Percentiles rank a stretch among this genome's conserved stretches.
These are phyloP conservation scores for Zootoca vivipara DNA, from an alignment of 2,113 vertebrate species.

Conservation along the genomic window DNA sequence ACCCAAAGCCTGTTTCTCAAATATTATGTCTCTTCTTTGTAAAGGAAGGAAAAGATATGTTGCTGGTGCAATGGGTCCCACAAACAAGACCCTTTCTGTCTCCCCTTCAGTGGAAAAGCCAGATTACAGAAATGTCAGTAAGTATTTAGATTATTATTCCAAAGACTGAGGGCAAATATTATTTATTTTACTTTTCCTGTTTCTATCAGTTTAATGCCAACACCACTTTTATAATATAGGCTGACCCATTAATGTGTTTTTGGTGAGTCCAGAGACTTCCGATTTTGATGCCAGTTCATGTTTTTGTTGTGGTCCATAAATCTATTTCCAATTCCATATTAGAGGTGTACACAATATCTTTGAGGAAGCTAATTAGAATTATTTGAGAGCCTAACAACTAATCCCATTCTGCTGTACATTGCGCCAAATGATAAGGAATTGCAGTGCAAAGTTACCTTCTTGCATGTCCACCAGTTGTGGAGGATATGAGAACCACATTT, in stretches of 20 bases:
- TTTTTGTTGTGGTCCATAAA: background rate
- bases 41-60: slow-evolving; percentile 90
- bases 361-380: background rate
- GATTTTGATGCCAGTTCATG: background rate
- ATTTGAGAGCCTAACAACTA: background rate
- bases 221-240: background rate
- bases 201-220: background rate
- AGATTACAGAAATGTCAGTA: slow-evolving; percentile 95
- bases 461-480: background rate
- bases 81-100: slow-evolving; percentile 95
- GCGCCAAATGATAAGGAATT: background rate
- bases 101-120: slow-evolving; percentile 95
- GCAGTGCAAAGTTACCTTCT: background rate
- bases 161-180: background rate
- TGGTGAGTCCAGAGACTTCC: background rate
- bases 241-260: background rate
- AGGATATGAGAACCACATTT: background rate
- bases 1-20: background rate
- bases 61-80: slow-evolving; percentile 95
- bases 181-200: background rate
- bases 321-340: background rate
- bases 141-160: slow-evolving; percentile 61
- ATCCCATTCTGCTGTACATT: background rate
- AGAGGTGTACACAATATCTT: background rate
- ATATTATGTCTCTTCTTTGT: background rate